phyloP scores from a whole-genome alignment of 2,888 invertebrate genomes.

The Asteroscopus sphinx region DNA sequence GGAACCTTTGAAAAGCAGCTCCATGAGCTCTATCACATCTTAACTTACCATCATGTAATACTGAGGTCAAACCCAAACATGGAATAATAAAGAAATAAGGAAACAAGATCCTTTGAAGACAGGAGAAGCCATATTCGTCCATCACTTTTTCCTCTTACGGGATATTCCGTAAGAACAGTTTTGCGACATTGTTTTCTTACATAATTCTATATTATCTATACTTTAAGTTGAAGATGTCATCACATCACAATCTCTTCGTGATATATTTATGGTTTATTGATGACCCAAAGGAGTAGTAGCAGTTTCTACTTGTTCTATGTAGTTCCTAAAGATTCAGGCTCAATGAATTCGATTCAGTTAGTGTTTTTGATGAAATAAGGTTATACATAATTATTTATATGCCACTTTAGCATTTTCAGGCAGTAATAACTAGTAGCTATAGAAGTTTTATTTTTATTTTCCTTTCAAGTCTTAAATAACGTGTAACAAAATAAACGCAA shows the following conservation, averaged over 20 bases:
- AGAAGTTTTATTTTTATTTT: no score
- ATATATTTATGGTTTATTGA: background rate
- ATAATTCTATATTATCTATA: background rate
- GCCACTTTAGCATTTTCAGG: no score
- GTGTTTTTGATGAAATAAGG: no score
- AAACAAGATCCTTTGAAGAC: conserved; percentile 25
- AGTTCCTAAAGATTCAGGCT: no score
- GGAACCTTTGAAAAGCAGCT: background rate
- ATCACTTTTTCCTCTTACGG: conserved; percentile 25
- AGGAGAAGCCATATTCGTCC: conserved; percentile 5
- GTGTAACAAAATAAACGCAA: no score
- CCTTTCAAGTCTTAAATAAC: no score
- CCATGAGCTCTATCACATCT: background rate
- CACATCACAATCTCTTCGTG: background rate
- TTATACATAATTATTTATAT: no score
- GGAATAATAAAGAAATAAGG: conserved; percentile 29
- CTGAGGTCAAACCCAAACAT: conserved; percentile 8
- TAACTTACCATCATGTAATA: conserved; percentile 9
- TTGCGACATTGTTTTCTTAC: background rate
- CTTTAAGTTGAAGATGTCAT: background rate
- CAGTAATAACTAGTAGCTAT: no score
- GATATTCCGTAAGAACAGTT: conserved; percentile 1
- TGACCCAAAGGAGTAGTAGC: no score
- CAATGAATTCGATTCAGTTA: no score
- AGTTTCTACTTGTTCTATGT: no score